phyloP scores from a whole-genome alignment of 2,113 vertebrate species.

The Oreochromis spilurus region DNA sequence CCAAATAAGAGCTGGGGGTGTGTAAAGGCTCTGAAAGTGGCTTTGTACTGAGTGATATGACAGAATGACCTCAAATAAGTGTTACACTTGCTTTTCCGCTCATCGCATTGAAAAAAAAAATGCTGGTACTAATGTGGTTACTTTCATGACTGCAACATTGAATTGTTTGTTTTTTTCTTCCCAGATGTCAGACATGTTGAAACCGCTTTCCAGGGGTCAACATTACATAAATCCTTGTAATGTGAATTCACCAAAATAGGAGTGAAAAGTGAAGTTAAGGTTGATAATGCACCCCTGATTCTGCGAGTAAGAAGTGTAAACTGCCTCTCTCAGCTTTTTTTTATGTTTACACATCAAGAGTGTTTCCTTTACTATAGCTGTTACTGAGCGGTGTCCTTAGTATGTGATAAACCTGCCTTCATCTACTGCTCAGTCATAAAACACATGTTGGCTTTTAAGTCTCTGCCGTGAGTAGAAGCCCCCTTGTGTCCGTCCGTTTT shows the following conservation, averaged over 20 bases:
- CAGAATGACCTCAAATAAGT: background rate
- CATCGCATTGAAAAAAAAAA: background rate
- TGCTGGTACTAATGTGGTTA: background rate
- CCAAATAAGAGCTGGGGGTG: background rate
- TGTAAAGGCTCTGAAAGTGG: background rate
- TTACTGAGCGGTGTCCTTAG: background rate
- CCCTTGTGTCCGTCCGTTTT: background rate
- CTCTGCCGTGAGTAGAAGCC: background rate
- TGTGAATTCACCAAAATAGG: constrained; percentile 2
- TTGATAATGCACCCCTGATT: background rate
- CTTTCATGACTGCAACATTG: background rate
- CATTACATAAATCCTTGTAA: background rate
- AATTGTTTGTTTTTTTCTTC: background rate
- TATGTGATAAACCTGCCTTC: background rate
- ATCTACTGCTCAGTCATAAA: background rate
- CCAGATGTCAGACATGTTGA: background rate
- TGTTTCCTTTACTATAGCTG: constrained; percentile 5
- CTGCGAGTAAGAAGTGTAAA: constrained; percentile 4
- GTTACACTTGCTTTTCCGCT: background rate
- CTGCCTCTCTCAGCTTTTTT: background rate
- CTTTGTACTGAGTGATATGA: background rate
- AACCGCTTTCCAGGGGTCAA: background rate
- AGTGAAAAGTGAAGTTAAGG: background rate
- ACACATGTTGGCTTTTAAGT: background rate
- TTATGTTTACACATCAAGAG: constrained; percentile 38